phyloP scores from a whole-genome alignment of 2,888 invertebrate species.

The Hypsopygia costalis region DNA sequence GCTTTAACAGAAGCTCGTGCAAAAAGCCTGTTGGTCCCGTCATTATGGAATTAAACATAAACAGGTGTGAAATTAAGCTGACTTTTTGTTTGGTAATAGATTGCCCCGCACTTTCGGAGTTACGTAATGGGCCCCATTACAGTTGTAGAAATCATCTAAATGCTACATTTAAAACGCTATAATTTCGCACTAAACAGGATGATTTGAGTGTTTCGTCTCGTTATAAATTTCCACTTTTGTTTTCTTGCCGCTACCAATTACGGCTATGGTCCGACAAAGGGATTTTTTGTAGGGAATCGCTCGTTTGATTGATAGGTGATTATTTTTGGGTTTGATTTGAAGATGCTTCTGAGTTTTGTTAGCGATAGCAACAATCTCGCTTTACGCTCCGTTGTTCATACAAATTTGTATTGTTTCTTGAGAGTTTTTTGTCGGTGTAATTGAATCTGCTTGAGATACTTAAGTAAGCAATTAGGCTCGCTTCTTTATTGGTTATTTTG shows the following conservation, averaged over 20 bases:
- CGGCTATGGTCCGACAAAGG: conserved; percentile 58
- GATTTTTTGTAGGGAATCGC: conserved; percentile 47
- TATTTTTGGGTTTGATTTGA: conserved; percentile 65
- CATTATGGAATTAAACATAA: conserved; percentile 74
- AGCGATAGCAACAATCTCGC: conserved; percentile 39
- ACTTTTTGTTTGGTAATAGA: conserved; percentile 72
- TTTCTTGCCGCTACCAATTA: conserved; percentile 68
- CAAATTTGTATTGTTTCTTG: conserved; percentile 38
- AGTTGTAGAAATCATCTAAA: conserved; percentile 68
- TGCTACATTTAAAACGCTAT: conserved; percentile 70
- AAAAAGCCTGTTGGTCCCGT: conserved; percentile 58
- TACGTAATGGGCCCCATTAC: conserved; percentile 65
- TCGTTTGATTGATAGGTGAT: conserved; percentile 73
- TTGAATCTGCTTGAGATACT: conserved; percentile 26
- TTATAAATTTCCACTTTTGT: conserved; percentile 76
- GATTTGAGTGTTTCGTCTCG: conserved; percentile 72
- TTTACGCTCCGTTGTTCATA: conserved; percentile 39
- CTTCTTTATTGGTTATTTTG: conserved; percentile 21
- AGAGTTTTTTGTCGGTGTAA: conserved; percentile 33
- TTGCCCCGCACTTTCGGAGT: conserved; percentile 60
- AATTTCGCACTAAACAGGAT: conserved; percentile 77
- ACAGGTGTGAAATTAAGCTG: conserved; percentile 78
- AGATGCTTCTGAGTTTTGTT: conserved; percentile 67
- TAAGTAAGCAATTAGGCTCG: conserved; percentile 14
- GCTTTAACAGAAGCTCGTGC: conserved; percentile 43